Percentiles rank a stretch among this genome's conserved stretches.
Conservation (phyloP, 1,140 invertebrate species). For the Eubasilissa regina region DNA sequence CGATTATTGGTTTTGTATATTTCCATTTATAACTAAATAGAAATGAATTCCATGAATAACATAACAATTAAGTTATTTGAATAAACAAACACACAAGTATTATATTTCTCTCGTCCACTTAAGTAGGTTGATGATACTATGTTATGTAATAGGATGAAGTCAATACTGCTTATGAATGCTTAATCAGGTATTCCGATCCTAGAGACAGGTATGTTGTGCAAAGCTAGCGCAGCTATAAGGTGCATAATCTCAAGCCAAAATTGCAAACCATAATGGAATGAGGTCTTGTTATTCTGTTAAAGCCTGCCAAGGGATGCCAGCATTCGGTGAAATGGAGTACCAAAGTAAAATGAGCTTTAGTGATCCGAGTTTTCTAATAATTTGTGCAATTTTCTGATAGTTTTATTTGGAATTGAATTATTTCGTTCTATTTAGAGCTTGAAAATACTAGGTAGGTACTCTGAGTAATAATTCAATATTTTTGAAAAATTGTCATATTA, state of each 20-base stretch:
- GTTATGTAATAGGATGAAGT: neutral
- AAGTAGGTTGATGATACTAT: neutral
- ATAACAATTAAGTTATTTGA: too few relatives aligned
- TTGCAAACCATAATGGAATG: constrained; percentile 47
- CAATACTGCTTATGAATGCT: neutral
- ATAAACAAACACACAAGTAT: too few relatives aligned
- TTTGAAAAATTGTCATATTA: too few relatives aligned
- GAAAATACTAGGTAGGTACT: too few relatives aligned
- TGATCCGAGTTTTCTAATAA: neutral
- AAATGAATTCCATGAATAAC: too few relatives aligned
- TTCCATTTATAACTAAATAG: too few relatives aligned
- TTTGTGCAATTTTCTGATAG: too few relatives aligned
- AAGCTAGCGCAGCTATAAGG: constrained; percentile 16
- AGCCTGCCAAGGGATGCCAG: constrained; percentile 4
- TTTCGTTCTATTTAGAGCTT: too few relatives aligned
- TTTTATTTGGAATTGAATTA: too few relatives aligned
- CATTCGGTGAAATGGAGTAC: neutral
- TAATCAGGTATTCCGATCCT: constrained; percentile 43
- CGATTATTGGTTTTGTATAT: too few relatives aligned
- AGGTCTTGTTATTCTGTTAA: constrained; percentile 43
- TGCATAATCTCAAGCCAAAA: constrained; percentile 28
- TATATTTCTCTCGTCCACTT: too few relatives aligned
- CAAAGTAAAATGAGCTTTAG: neutral
- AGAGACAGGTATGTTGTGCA: constrained; percentile 34
- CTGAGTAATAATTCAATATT: too few relatives aligned